These are phyloP conservation scores for Acleris cristana DNA, from an alignment of 2,888 invertebrate species.

Conservation along the genomic window DNA sequence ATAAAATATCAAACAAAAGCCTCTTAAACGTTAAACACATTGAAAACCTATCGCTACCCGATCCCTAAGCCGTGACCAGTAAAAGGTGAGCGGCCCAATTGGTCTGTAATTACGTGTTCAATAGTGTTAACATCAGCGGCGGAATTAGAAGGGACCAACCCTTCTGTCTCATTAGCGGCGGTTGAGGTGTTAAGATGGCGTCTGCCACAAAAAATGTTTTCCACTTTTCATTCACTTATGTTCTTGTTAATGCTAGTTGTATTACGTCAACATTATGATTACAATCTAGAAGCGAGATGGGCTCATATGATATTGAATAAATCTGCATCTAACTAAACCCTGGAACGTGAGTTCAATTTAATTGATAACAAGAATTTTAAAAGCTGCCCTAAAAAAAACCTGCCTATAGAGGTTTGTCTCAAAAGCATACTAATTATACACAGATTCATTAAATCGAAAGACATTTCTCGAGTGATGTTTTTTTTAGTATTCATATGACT, in stretches of 20 bases:
- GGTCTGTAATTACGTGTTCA: constrained; percentile 51
- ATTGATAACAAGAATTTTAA: too few relatives aligned
- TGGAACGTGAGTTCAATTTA: too few relatives aligned
- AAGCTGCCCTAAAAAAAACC: too few relatives aligned
- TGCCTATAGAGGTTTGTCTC: too few relatives aligned
- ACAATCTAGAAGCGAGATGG: too few relatives aligned
- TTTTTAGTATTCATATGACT: too few relatives aligned
- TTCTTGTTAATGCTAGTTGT: not conserved
- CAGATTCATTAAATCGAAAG: too few relatives aligned
- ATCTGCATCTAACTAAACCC: too few relatives aligned
- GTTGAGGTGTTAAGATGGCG: constrained; percentile 47
- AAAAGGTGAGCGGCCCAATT: constrained; percentile 29
- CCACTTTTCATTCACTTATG: not conserved
- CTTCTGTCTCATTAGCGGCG: constrained; percentile 58
- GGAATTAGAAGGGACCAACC: constrained; percentile 67
- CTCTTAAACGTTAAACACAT: not conserved
- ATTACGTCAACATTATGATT: too few relatives aligned
- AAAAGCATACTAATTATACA: too few relatives aligned
- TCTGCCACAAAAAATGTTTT: constrained; percentile 29
- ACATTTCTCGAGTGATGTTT: too few relatives aligned
- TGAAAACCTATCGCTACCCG: not conserved
- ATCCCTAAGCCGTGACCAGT: constrained; percentile 22
- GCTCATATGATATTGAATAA: too few relatives aligned
- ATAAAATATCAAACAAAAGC: not conserved
- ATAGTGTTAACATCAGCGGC: constrained; percentile 63